Percentiles rank a stretch among this genome's conserved stretches.
phyloP scores from a whole-genome alignment of 2,113 vertebrate species.

The Poeciliopsis turrubarensis region DNA sequence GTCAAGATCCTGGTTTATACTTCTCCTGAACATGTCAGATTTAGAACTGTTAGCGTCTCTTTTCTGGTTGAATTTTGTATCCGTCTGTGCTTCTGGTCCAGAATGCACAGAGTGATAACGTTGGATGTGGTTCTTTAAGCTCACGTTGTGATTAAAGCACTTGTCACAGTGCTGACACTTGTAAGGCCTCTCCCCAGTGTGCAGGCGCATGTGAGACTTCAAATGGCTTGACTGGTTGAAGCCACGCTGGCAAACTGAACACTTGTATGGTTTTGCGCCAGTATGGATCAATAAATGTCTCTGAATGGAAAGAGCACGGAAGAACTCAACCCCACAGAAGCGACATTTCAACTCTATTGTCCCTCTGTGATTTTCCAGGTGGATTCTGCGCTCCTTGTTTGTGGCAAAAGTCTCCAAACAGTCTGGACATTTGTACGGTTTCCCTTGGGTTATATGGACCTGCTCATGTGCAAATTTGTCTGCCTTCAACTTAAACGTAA shows the following conservation, averaged over 20 bases:
- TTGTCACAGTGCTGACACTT: constrained; percentile 62
- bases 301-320: neutral
- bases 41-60: neutral
- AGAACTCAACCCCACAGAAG: constrained; percentile 52
- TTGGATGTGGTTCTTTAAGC: constrained; percentile 62
- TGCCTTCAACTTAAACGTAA: constrained; percentile 51
- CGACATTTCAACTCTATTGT: constrained; percentile 39
- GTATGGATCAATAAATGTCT: constrained; percentile 62
- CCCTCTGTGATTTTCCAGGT: constrained; percentile 47
- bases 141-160: constrained; percentile 72
- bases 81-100: neutral
- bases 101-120: constrained; percentile 28
- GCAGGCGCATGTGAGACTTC: constrained; percentile 70
- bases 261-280: constrained; percentile 46
- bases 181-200: constrained; percentile 66
- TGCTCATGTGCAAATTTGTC: constrained; percentile 57
- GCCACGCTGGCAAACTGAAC: constrained; percentile 55
- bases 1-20: neutral
- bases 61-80: neutral
- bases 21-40: neutral
- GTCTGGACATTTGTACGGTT: constrained; percentile 59
- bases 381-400: constrained; percentile 25
- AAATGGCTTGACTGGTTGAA: constrained; percentile 63
- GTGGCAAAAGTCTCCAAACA: constrained; percentile 46
- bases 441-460: constrained; percentile 26